phyloP scores from a whole-genome alignment of 2,888 invertebrate genomes.

The Heterodera filipjevi region DNA sequence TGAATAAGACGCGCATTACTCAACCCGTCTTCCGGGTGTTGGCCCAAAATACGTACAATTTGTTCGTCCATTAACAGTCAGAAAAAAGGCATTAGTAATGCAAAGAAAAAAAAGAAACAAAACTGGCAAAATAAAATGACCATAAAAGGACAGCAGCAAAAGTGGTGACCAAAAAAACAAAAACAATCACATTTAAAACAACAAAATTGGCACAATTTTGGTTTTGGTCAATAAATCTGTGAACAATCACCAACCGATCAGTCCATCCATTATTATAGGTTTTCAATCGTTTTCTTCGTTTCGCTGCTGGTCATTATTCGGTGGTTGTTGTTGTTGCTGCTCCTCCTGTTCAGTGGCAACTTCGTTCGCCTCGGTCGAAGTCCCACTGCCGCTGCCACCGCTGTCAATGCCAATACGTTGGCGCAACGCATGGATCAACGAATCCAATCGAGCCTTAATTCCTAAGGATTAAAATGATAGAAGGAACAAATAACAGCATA shows the following conservation, averaged over 20 bases:
- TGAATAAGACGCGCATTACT: conserved; percentile 24
- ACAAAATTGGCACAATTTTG: too few species aligned
- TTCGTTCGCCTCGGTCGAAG: neutral
- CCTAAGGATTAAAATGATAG: neutral
- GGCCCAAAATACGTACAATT: conserved; percentile 5
- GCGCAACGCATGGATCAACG: neutral
- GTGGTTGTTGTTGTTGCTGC: neutral
- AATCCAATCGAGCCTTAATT: neutral
- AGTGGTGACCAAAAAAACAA: too few species aligned
- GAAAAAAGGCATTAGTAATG: too few species aligned
- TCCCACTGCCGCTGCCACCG: neutral
- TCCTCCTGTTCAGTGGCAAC: neutral
- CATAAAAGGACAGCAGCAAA: neutral
- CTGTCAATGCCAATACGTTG: neutral
- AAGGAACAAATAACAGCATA: conserved; percentile 18
- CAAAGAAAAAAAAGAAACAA: neutral
- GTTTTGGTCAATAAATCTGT: too few species aligned
- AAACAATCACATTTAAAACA: too few species aligned
- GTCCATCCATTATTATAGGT: neutral
- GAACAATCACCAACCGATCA: neutral
- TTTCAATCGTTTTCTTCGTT: neutral
- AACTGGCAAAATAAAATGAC: neutral
- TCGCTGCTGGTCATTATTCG: neutral
- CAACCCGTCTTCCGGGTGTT: conserved; percentile 16
- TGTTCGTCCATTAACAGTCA: neutral